Conservation (phyloP, 2,113 vertebrate species). For the Genyomyrus donnyi region DNA sequence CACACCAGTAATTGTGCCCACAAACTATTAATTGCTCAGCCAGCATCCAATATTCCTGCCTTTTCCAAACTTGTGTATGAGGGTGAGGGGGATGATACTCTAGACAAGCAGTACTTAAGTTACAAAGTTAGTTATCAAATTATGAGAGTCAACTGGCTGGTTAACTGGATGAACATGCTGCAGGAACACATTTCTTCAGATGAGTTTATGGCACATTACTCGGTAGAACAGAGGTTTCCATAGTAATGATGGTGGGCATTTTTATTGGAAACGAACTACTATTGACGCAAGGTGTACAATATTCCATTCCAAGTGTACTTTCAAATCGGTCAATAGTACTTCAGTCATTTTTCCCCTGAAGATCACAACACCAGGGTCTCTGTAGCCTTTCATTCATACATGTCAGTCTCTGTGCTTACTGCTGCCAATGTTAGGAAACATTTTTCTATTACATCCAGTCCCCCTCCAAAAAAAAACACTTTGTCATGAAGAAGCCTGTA, state of each 20-base stretch:
- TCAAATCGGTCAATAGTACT: neutral
- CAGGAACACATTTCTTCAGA: neutral
- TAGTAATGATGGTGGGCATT: neutral
- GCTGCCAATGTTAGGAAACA: neutral
- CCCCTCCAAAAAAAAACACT: conserved; percentile 22
- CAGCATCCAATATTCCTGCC: neutral
- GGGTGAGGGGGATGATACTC: neutral
- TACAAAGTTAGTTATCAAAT: neutral
- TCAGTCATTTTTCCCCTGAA: neutral
- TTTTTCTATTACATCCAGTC: conserved; percentile 11
- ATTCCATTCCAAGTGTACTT: neutral
- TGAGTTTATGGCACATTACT: neutral
- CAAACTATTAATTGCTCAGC: neutral
- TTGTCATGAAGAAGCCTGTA: conserved; percentile 45
- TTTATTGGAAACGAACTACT: neutral
- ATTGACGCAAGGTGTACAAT: neutral
- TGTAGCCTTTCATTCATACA: neutral
- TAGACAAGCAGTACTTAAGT: neutral
- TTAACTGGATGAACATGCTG: neutral
- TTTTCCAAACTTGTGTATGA: neutral
- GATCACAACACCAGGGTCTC: neutral
- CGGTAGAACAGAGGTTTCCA: neutral
- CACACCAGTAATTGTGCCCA: too few relatives aligned
- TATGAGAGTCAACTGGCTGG: neutral
- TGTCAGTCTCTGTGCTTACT: neutral